Conservation (phyloP, 2,113 vertebrate genomes). For the Tetrao urogallus region DNA sequence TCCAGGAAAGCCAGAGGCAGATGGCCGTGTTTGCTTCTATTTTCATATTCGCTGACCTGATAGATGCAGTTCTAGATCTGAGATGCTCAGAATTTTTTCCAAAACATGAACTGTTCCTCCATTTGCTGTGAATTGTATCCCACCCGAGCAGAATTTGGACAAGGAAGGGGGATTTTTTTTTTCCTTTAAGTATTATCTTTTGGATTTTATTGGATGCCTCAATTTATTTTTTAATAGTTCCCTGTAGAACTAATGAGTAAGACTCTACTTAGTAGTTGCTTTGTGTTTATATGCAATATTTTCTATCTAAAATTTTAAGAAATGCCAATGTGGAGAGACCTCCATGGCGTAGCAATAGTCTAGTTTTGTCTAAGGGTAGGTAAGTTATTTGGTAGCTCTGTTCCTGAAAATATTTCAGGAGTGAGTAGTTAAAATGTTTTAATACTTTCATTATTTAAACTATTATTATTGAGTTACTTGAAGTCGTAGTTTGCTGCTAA, state of each 20-base stretch:
- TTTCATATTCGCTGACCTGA: background rate
- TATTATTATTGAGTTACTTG: background rate
- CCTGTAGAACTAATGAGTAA: background rate
- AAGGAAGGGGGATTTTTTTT: background rate
- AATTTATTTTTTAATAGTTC: background rate
- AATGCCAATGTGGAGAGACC: background rate
- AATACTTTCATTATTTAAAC: background rate
- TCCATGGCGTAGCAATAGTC: fast-evolving
- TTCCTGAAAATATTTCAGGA: background rate
- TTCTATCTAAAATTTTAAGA: background rate
- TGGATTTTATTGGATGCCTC: background rate
- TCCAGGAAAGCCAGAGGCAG: background rate
- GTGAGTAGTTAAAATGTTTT: background rate
- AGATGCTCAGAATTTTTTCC: background rate
- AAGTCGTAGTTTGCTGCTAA: background rate
- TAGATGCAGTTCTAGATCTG: background rate
- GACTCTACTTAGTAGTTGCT: background rate
- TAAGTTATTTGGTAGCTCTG: background rate
- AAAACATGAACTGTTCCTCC: background rate
- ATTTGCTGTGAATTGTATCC: background rate
- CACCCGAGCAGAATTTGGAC: background rate
- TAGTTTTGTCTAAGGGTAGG: background rate
- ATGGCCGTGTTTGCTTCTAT: background rate
- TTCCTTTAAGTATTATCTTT: background rate
- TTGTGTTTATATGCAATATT: background rate